Conservation (phyloP, 2,888 invertebrate species). For the Ennomos quercinarius region DNA sequence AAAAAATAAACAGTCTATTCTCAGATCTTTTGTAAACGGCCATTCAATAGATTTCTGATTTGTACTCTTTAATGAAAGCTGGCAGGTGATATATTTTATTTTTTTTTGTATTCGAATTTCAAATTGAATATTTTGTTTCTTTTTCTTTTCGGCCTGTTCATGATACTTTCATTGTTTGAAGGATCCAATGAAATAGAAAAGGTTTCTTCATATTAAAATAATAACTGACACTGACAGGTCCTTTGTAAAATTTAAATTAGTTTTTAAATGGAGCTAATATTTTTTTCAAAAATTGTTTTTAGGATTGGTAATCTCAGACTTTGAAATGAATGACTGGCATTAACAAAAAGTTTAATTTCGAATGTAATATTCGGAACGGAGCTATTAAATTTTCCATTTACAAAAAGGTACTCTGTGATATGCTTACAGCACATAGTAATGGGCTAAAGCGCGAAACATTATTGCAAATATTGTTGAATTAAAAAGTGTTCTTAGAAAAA, state of each 20-base stretch:
- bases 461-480: too few relatives aligned
- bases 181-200: constrained; percentile 6
- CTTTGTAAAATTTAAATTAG: constrained; percentile 13
- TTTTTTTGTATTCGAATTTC: constrained; percentile 26
- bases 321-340: too few relatives aligned
- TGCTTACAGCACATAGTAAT: too few relatives aligned
- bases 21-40: constrained; percentile 23
- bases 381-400: too few relatives aligned
- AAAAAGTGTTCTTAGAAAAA: too few relatives aligned
- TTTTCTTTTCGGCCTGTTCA: constrained; percentile 24
- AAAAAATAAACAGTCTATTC: constrained; percentile 30
- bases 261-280: background rate
- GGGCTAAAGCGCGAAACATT: too few relatives aligned
- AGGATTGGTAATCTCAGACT: too few relatives aligned
- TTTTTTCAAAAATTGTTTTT: too few relatives aligned
- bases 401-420: too few relatives aligned
- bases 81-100: constrained; percentile 33
- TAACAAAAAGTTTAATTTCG: too few relatives aligned
- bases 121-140: constrained; percentile 27
- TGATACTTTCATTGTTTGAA: constrained; percentile 21
- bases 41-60: constrained; percentile 35
- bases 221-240: constrained; percentile 14
- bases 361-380: too few relatives aligned
- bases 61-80: constrained; percentile 30
- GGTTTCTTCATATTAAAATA: constrained; percentile 1